These are phyloP conservation scores for Bothrops jararaca DNA, from an alignment of 2,113 vertebrate species.

Conservation along the genomic window DNA sequence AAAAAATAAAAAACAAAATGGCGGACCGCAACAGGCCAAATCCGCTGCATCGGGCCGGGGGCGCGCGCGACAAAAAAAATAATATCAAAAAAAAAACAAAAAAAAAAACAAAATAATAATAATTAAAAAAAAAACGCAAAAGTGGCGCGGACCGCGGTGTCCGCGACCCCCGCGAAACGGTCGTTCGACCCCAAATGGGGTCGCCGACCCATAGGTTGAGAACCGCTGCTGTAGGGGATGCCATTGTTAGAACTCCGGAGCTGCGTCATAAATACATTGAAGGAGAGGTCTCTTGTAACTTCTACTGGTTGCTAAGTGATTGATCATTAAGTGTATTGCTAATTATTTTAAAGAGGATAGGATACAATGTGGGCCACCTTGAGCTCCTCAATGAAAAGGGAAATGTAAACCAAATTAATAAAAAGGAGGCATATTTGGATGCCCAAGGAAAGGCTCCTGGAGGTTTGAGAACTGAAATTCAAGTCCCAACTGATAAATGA, in stretches of 20 bases:
- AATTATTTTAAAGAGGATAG: neutral
- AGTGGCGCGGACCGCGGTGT: no score
- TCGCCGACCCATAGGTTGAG: no score
- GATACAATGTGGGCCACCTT: neutral
- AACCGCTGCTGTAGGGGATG: neutral
- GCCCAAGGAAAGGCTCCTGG: neutral
- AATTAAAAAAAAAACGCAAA: no score
- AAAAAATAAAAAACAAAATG: no score
- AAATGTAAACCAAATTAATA: neutral
- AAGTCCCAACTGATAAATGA: neutral
- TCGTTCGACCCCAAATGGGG: no score
- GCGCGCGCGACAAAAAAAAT: no score
- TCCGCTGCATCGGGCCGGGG: no score
- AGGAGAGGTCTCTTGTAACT: neutral
- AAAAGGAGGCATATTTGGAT: neutral
- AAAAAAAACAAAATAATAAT: no score
- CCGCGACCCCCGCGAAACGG: no score
- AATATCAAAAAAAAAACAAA: no score
- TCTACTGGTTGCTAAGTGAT: neutral
- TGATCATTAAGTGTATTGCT: neutral
- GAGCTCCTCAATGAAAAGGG: neutral
- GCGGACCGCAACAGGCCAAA: no score
- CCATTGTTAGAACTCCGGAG: neutral
- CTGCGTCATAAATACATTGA: neutral
- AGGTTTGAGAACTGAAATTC: neutral